Percentiles rank a stretch among this genome's conserved stretches.
phyloP scores from a whole-genome alignment of 2,797 vertebrate species.

The Helarctos malayanus region DNA sequence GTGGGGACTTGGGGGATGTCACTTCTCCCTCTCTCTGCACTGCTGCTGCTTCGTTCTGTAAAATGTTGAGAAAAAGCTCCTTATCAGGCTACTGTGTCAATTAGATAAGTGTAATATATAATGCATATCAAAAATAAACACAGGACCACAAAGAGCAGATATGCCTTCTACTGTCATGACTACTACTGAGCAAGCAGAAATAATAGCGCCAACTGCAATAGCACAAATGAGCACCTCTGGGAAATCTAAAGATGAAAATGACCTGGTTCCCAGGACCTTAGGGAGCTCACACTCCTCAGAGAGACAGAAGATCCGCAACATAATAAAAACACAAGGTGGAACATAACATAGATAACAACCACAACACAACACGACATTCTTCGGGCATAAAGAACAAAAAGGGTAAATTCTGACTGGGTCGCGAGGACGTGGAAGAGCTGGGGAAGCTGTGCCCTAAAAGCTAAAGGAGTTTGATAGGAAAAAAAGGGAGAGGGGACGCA shows the following conservation, averaged over 20 bases:
- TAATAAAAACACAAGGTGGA: background rate
- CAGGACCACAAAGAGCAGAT: background rate
- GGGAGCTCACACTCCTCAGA: background rate
- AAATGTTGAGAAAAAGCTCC: background rate
- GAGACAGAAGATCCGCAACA: background rate
- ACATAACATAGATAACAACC: accelerated
- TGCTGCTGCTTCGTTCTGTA: background rate
- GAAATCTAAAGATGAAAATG: background rate
- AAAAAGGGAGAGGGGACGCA: no score
- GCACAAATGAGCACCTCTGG: accelerated
- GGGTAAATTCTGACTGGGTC: background rate
- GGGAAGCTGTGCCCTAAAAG: background rate
- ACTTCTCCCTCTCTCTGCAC: background rate
- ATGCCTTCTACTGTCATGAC: background rate
- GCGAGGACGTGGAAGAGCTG: background rate
- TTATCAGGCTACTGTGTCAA: background rate
- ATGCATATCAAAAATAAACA: background rate
- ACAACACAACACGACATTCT: background rate
- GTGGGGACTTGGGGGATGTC: background rate
- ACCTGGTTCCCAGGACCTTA: background rate
- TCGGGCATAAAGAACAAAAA: background rate
- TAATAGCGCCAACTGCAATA: background rate
- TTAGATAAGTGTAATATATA: background rate
- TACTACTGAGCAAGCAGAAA: background rate
- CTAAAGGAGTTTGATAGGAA: background rate